phyloP scores from a whole-genome alignment of 2,888 invertebrate genomes.

The Ectropis crepuscularia region DNA sequence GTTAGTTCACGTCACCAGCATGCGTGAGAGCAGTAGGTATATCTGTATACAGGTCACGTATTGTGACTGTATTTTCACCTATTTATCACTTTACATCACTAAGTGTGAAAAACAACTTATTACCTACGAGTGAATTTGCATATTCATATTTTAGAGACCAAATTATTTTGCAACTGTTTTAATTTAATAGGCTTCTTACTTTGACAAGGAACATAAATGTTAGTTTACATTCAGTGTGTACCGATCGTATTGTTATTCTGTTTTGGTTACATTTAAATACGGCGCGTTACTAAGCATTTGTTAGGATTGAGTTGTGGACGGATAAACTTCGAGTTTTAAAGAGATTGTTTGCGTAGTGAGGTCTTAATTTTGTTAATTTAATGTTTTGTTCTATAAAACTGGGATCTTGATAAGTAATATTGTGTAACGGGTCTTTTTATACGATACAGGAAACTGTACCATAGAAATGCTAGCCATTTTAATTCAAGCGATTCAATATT shows the following conservation, averaged over 20 bases:
- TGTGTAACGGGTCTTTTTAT: neutral
- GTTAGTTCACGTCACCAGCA: no score
- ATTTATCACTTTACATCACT: no score
- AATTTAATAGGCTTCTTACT: conserved; percentile 1
- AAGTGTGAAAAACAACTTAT: no score
- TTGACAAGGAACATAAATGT: conserved; percentile 5
- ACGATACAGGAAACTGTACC: neutral
- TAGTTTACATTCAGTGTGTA: neutral
- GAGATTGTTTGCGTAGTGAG: conserved; percentile 7
- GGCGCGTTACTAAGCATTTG: conserved; percentile 38
- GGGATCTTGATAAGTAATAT: neutral
- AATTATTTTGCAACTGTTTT: neutral
- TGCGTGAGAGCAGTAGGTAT: no score
- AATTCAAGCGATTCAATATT: no score
- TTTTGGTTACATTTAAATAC: conserved; percentile 45
- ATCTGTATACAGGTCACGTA: no score
- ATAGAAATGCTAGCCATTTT: no score
- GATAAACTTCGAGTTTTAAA: conserved; percentile 5
- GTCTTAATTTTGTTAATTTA: conserved; percentile 2
- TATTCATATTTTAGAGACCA: no score
- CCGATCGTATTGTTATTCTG: conserved; percentile 38
- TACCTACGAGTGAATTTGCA: no score
- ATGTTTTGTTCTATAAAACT: conserved; percentile 1
- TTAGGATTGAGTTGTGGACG: conserved; percentile 29
- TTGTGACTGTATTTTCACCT: no score